A percentile compares a stretch with the other conserved stretches of the same genome.
phyloP scores from a whole-genome alignment of 2,797 vertebrate species.

The Chaetodon trifasciatus region DNA sequence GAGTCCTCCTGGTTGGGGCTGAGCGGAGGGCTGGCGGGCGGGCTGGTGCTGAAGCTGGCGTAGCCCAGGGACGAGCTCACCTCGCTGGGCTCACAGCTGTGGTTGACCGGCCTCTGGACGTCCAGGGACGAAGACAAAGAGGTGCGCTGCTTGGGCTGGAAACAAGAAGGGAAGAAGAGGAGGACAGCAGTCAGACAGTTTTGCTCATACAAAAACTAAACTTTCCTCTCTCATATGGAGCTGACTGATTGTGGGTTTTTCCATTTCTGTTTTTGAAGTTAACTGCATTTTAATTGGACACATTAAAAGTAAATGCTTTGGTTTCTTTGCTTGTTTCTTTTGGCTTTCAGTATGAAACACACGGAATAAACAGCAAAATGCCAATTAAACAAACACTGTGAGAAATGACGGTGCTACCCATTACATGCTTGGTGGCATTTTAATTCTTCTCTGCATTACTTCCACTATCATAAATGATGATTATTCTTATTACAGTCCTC shows the following conservation, averaged over 20 bases:
- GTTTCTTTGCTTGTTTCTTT: neutral
- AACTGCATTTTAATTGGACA: neutral
- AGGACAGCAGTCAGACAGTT: neutral
- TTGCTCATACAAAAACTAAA: neutral
- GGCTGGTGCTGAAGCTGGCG: constrained; percentile 91
- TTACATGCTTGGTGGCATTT: neutral
- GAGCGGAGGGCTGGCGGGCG: constrained; percentile 89
- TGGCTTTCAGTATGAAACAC: neutral
- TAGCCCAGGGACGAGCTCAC: constrained; percentile 93
- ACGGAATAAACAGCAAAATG: constrained; percentile 1
- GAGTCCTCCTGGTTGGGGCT: constrained; percentile 93
- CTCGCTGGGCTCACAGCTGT: constrained; percentile 95
- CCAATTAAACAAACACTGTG: constrained; percentile 2
- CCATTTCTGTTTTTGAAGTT: neutral
- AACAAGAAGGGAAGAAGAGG: neutral
- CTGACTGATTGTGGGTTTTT: neutral
- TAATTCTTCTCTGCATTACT: neutral
- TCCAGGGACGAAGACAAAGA: constrained; percentile 95
- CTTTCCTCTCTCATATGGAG: neutral
- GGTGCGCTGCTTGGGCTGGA: constrained; percentile 95
- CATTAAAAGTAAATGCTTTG: constrained; percentile 2
- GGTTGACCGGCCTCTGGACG: constrained; percentile 92
- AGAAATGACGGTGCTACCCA: neutral
- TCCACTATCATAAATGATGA: neutral
- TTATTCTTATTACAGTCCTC: neutral